Conservation (phyloP, 2,888 invertebrate species). For the Diarsia dahlii region DNA sequence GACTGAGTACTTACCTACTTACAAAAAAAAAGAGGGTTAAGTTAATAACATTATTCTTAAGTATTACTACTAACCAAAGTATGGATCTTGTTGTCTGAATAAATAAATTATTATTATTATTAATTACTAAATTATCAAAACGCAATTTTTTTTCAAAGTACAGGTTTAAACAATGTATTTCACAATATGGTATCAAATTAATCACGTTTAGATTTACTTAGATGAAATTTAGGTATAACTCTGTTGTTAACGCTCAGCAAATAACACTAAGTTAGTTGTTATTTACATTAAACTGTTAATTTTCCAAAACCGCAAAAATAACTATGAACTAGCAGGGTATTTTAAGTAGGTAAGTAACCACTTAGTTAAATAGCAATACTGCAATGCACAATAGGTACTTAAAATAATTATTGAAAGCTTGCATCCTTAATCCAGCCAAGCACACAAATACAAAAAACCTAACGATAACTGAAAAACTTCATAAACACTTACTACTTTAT, state of each 20-base stretch:
- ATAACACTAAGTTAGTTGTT: neutral
- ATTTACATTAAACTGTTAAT: neutral
- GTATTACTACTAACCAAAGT: too few species aligned
- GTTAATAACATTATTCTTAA: too few species aligned
- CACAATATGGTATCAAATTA: neutral
- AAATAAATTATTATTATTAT: too few species aligned
- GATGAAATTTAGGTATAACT: constrained; percentile 4
- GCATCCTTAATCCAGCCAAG: neutral
- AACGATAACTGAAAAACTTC: neutral
- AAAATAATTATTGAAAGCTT: neutral
- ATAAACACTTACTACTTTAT: constrained; percentile 42
- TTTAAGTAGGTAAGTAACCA: neutral
- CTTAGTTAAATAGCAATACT: neutral
- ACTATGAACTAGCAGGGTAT: neutral
- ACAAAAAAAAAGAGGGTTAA: too few species aligned
- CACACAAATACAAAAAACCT: neutral
- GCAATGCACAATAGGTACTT: constrained; percentile 3
- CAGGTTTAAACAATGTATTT: neutral
- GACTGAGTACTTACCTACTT: neutral
- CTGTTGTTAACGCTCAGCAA: neutral
- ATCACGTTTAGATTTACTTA: neutral
- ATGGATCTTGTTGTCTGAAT: too few species aligned
- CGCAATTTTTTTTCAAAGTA: neutral
- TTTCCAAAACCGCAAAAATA: constrained; percentile 3
- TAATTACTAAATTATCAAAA: neutral